These are phyloP conservation scores for Cuculus canorus DNA, from an alignment of 2,797 vertebrate species.

Conservation along the genomic window DNA sequence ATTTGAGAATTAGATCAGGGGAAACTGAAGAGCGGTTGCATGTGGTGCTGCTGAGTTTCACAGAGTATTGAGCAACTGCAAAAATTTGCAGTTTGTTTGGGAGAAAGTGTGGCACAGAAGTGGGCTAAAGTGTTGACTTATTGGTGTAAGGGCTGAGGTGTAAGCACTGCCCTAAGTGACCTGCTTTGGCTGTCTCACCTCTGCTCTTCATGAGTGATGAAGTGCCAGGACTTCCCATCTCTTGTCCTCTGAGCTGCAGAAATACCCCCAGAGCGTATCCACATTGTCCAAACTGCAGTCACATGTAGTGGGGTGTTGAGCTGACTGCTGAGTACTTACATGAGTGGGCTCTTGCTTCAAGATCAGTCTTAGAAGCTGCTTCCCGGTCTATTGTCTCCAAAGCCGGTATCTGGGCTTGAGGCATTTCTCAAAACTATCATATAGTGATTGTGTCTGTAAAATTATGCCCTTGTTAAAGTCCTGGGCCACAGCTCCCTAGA, in stretches of 20 bases:
- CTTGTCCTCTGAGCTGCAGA: neutral
- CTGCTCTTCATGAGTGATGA: neutral
- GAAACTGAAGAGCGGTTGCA: neutral
- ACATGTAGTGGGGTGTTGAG: fast-evolving
- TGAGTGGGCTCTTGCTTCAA: fast-evolving
- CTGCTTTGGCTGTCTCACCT: neutral
- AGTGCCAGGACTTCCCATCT: neutral
- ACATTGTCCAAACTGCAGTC: fast-evolving
- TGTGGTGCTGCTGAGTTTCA: neutral
- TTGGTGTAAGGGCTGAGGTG: neutral
- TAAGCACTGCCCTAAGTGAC: neutral
- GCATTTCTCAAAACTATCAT: neutral
- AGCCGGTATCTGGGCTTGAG: neutral
- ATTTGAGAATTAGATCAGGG: neutral
- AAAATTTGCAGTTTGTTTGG: neutral
- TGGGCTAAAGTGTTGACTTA: fast-evolving
- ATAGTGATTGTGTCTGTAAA: neutral
- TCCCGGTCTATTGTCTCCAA: neutral
- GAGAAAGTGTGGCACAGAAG: neutral
- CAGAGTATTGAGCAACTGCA: neutral
- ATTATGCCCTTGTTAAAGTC: neutral
- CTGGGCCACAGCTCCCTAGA: neutral
- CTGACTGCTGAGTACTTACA: neutral
- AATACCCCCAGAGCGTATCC: neutral
- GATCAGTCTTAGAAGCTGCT: neutral